Percentiles rank a stretch among this genome's conserved stretches.
Conservation (phyloP, 1,140 invertebrate genomes). For the Aphelenchoides fujianensis region DNA sequence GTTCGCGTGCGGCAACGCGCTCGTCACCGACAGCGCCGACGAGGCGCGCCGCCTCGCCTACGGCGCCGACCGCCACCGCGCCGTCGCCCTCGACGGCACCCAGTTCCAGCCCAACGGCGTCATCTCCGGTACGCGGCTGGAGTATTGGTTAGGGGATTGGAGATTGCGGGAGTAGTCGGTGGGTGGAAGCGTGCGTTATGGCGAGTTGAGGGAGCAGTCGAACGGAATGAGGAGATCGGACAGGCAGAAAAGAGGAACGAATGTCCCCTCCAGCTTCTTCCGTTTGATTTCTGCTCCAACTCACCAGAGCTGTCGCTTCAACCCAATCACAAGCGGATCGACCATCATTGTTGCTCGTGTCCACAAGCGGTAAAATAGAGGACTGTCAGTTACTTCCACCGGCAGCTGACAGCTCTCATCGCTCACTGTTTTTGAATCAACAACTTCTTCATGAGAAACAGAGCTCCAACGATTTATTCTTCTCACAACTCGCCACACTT, state of each 20-base stretch:
- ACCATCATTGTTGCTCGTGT: too few relatives aligned
- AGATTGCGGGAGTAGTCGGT: too few relatives aligned
- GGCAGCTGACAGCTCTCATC: too few relatives aligned
- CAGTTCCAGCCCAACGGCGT: conserved; percentile 98
- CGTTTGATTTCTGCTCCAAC: too few relatives aligned
- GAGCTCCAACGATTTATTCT: too few relatives aligned
- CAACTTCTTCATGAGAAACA: too few relatives aligned
- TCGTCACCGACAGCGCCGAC: conserved; percentile 92
- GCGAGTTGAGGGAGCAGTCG: conserved; percentile 56
- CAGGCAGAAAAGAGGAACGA: neutral
- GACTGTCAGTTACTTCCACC: too few relatives aligned
- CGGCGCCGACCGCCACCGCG: conserved; percentile 70
- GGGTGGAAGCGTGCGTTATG: too few relatives aligned
- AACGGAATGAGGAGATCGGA: too few relatives aligned
- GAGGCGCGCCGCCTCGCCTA: conserved; percentile 97
- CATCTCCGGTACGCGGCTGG: conserved; percentile 90
- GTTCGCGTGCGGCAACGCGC: conserved; percentile 95
- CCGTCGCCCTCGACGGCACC: conserved; percentile 93
- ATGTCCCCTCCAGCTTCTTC: conserved; percentile 17
- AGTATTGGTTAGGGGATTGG: too few relatives aligned
- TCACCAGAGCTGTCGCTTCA: too few relatives aligned
- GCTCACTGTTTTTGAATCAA: conserved; percentile 12
- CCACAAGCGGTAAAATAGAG: too few relatives aligned
- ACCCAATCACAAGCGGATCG: neutral
- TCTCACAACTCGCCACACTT: conserved; percentile 63